These are phyloP conservation scores for Drosophila punjabiensis DNA, from an alignment of 1,140 invertebrate genomes.

Conservation along the genomic window DNA sequence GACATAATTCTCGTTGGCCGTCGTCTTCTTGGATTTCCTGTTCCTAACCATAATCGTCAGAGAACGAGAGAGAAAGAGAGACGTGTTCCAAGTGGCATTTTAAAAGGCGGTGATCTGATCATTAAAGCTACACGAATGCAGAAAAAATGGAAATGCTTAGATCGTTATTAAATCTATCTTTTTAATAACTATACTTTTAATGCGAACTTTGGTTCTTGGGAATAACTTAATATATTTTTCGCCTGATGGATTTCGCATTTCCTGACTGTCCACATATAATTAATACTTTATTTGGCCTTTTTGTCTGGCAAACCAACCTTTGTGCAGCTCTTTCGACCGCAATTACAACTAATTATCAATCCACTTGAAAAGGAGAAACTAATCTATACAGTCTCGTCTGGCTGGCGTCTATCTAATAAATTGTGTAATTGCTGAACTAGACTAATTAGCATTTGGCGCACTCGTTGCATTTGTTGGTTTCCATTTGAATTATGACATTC, in stretches of 20 bases:
- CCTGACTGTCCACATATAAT: slow-evolving; percentile 10
- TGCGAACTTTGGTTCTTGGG: slow-evolving; percentile 7
- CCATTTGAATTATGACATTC: slow-evolving; percentile 75
- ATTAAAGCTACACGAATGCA: slow-evolving; percentile 38
- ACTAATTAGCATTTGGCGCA: slow-evolving; percentile 74
- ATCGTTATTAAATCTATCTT: slow-evolving; percentile 7
- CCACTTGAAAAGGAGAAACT: slow-evolving; percentile 30
- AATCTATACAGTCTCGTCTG: slow-evolving; percentile 57
- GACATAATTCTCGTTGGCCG: slow-evolving; percentile 64
- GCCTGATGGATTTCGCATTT: slow-evolving; percentile 20
- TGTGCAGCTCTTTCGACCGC: slow-evolving; percentile 30
- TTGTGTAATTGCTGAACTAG: slow-evolving; percentile 74
- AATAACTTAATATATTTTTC: slow-evolving; percentile 16
- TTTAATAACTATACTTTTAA: slow-evolving; percentile 8
- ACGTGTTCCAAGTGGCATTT: slow-evolving; percentile 41
- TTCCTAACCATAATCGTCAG: slow-evolving; percentile 36
- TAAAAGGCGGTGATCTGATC: slow-evolving; percentile 47
- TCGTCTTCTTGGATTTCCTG: slow-evolving; percentile 44
- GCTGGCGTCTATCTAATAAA: slow-evolving; percentile 75
- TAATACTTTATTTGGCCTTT: not conserved
- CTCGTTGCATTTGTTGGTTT: slow-evolving; percentile 43
- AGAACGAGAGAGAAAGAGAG: slow-evolving; percentile 1
- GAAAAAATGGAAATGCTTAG: slow-evolving; percentile 17
- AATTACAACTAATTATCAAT: slow-evolving; percentile 74
- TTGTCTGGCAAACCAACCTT: slow-evolving; percentile 3